Conservation (phyloP, 2,888 invertebrate species). For the Cecidostiba fungosa region DNA sequence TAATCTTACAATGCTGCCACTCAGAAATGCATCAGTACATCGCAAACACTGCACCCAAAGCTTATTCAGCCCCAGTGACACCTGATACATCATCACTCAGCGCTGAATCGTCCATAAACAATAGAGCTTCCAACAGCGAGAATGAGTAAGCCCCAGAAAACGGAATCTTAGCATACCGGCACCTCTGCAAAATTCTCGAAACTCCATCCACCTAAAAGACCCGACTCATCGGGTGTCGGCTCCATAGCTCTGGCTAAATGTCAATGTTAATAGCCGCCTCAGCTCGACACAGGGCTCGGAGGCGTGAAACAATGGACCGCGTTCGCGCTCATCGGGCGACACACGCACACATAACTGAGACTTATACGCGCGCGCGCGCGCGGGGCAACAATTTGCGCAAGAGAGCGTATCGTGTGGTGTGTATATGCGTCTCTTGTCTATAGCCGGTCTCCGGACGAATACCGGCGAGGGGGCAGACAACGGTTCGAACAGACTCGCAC, state of each 20-base stretch:
- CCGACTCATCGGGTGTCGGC: slow-evolving; percentile 35
- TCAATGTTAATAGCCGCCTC: slow-evolving; percentile 61
- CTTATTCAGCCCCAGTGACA: background rate
- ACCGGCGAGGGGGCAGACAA: slow-evolving; percentile 29
- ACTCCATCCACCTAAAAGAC: background rate
- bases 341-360: background rate
- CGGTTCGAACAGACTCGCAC: background rate
- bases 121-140: background rate
- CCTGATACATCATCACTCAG: background rate
- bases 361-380: background rate
- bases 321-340: background rate
- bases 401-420: background rate
- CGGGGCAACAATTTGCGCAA: slow-evolving; percentile 2
- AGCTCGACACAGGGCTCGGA: background rate
- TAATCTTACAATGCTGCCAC: background rate
- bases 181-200: slow-evolving; percentile 26
- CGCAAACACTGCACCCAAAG: background rate
- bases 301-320: slow-evolving; percentile 50
- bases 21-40: background rate
- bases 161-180: background rate
- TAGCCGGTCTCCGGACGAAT: slow-evolving; percentile 13
- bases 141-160: background rate
- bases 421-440: background rate
- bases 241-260: slow-evolving; percentile 54
- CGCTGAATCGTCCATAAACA: background rate